Evolutionary conservation across 2,797 vertebrate genomes (phyloP).

Genomic region (Denticeps clupeoides): DNA sequence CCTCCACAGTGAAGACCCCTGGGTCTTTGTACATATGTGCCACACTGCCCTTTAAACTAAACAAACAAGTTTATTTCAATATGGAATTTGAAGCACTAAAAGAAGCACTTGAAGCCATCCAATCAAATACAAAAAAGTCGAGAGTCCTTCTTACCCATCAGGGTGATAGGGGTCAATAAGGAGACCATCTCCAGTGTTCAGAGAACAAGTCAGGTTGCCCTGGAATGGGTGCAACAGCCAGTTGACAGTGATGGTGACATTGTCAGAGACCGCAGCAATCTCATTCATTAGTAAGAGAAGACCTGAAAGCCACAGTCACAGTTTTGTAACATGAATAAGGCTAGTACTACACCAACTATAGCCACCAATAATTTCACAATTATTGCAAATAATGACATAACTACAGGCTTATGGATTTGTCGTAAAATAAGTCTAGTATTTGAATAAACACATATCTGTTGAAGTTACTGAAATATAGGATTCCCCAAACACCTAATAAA

Average conservation of each 20-base stretch:
- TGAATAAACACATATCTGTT: no score
- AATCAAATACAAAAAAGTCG: no score
- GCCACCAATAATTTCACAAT: not conserved
- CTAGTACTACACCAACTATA: not conserved
- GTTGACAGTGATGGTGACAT: slow-evolving; percentile 68
- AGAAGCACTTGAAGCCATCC: no score
- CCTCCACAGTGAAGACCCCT: slow-evolving; percentile 69
- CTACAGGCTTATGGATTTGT: no score
- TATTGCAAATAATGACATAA: no score
- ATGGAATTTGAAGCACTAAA: no score
- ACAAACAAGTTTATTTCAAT: no score
- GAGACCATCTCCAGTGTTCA: slow-evolving; percentile 79
- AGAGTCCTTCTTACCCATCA: slow-evolving; percentile 55
- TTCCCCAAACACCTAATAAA: no score
- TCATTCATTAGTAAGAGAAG: slow-evolving; percentile 63
- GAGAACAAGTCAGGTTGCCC: slow-evolving; percentile 82
- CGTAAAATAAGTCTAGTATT: no score
- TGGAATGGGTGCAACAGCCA: slow-evolving; percentile 84
- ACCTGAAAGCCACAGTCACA: slow-evolving; percentile 38
- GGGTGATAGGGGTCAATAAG: slow-evolving; percentile 77
- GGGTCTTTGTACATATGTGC: slow-evolving; percentile 64
- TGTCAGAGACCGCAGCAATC: slow-evolving; percentile 63
- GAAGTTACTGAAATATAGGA: no score
- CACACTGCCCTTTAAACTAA: slow-evolving; percentile 61
- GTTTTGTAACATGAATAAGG: not conserved